Evolutionary conservation across 2,113 vertebrate species (phyloP), one percentile per base, ranked within the genome.

Genomic region (Megaceryle maxima): DNA sequence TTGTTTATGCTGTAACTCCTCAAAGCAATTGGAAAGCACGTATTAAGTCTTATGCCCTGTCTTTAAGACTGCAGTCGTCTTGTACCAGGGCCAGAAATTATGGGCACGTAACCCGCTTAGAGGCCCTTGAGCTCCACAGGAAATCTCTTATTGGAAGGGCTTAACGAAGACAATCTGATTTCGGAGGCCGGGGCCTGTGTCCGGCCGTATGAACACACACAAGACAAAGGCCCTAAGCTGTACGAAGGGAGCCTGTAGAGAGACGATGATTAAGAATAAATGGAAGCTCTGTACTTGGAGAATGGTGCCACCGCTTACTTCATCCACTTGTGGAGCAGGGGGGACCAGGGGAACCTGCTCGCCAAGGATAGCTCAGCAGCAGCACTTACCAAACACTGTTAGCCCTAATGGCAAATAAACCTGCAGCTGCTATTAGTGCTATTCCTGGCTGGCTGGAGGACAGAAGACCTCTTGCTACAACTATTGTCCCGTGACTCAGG

Each of bases 91-190:
- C 44, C 87, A 96, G 91, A 92, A 91, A 79, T 73, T 29, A 53
- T 50, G 88, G 88, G 62, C 33, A 9, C 70, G 1, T 73, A 95
- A 93, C 90, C 90, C 7, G 31, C 91, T 96, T 83, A 90, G 87
- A 77, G 82, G 5, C n/a, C 82, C 91, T 46, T 63, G 90, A 92
- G 92, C 93, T 85, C 26, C 91, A 83, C 91, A 82, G 96, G 94
- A 94, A 96, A 96, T 96, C 94, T 87, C 89, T 67, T 51, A n/a
- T 85, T 70, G 94, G 81, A 39, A 93, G 25, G 50, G 85, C 13
- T 97, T 87, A 92, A 28, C 0, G 1, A 55, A 68, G 73, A 73
- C 95, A 56, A 95, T 60, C 87, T 64, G 91, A 46, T 92, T 75
- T 35, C 6, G 16, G 78, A 64, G 59, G 18, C 31, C n/a, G 3